Evolutionary conservation across 2,888 invertebrate genomes (phyloP).

Genomic region (Morpho deidamia): DNA sequence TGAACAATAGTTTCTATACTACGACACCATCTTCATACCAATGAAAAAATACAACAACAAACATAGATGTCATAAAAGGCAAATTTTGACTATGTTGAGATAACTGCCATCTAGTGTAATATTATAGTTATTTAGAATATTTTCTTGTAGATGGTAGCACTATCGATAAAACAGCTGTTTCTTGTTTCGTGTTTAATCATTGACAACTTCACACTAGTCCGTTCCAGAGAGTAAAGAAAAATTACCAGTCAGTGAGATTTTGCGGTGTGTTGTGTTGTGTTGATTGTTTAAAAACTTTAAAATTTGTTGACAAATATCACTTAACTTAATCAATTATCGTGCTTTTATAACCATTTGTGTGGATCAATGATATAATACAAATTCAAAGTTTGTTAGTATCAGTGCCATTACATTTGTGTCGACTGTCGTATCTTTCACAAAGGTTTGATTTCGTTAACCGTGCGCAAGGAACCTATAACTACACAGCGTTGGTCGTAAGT

Average conservation of each 20-base stretch:
- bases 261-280: slow-evolving; percentile 45
- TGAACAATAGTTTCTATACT: no score
- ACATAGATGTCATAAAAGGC: not conserved
- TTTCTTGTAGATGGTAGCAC: slow-evolving; percentile 9
- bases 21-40: no score
- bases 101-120: slow-evolving; percentile 11
- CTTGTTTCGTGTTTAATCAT: slow-evolving; percentile 42
- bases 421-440: slow-evolving; percentile 64
- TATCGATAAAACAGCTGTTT: slow-evolving; percentile 52
- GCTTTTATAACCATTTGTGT: slow-evolving; percentile 10
- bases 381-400: slow-evolving; percentile 4
- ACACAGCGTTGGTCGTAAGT: slow-evolving; percentile 44
- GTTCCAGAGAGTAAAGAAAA: slow-evolving; percentile 35
- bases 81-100: not conserved
- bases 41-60: not conserved
- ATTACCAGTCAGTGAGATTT: slow-evolving; percentile 38
- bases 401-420: slow-evolving; percentile 33
- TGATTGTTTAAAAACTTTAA: slow-evolving; percentile 34
- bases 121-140: not conserved
- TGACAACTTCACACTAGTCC: slow-evolving; percentile 49
- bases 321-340: slow-evolving; percentile 15
- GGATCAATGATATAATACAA: slow-evolving; percentile 5
- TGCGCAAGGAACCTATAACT: slow-evolving; percentile 30
- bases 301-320: slow-evolving; percentile 43
- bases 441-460: slow-evolving; percentile 39